Evolutionary conservation across 2,888 invertebrate genomes (phyloP).

Genomic region (Synanthedon myopaeformis): DNA sequence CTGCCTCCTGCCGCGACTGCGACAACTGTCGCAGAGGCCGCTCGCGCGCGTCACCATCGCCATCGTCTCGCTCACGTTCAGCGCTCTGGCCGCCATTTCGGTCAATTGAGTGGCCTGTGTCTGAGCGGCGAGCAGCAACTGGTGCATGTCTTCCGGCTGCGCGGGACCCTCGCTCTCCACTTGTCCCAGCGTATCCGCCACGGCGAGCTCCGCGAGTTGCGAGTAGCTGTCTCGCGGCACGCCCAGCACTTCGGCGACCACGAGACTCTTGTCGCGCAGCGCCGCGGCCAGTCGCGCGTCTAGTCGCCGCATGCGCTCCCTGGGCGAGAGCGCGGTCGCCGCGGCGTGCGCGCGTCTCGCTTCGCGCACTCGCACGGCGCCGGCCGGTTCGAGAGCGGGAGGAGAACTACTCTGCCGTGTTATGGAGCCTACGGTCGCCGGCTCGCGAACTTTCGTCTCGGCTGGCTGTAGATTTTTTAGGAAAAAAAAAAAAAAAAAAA

Average conservation of each 20-base stretch:
- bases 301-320: conserved; percentile 48
- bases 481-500: too few relatives aligned
- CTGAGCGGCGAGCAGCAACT: conserved; percentile 51
- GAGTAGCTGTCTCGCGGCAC: conserved; percentile 29
- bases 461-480: too few relatives aligned
- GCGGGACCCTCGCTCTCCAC: conserved; percentile 15
- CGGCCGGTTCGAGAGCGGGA: not conserved
- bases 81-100: conserved; percentile 31
- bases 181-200: conserved; percentile 43
- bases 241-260: conserved; percentile 38
- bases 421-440: conserved; percentile 35
- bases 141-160: conserved; percentile 27
- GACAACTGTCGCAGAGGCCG: conserved; percentile 36
- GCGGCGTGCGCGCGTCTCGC: conserved; percentile 19
- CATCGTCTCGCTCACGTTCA: conserved; percentile 30
- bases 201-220: conserved; percentile 46
- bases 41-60: conserved; percentile 16
- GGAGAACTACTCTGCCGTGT: conserved; percentile 16
- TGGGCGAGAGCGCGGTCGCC: conserved; percentile 21
- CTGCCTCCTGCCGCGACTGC: conserved; percentile 1
- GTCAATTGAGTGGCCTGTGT: conserved; percentile 51
- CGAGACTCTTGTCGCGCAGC: conserved; percentile 36
- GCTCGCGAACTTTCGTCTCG: conserved; percentile 12
- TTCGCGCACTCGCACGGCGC: conserved; percentile 6
- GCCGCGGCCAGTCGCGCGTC: conserved; percentile 42